Conservation (phyloP, 2,888 invertebrate genomes). For the Petrophora chlorosata region DNA sequence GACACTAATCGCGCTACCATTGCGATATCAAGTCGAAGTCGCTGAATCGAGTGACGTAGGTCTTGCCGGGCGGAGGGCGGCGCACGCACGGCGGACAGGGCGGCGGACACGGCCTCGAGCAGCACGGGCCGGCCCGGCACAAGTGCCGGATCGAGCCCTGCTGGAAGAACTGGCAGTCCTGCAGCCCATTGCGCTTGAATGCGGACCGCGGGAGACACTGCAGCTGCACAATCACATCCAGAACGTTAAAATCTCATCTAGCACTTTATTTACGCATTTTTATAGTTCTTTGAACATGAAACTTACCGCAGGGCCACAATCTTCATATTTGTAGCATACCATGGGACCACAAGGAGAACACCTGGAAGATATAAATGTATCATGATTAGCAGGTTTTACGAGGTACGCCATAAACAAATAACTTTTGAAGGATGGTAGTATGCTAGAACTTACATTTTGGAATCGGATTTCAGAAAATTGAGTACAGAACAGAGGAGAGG, state of each 20-base stretch:
- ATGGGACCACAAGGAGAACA: slow-evolving; percentile 78
- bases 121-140: slow-evolving; percentile 66
- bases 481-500: slow-evolving; percentile 35
- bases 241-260: slow-evolving; percentile 1
- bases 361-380: slow-evolving; percentile 44
- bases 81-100: slow-evolving; percentile 77
- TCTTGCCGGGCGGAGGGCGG: slow-evolving; percentile 75
- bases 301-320: slow-evolving; percentile 77
- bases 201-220: slow-evolving; percentile 79
- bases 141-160: slow-evolving; percentile 79
- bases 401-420: no score
- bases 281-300: no score
- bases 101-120: slow-evolving; percentile 67
- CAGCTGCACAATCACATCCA: slow-evolving; percentile 53
- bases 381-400: neutral
- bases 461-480: slow-evolving; percentile 6
- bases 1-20: slow-evolving; percentile 59
- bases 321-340: slow-evolving; percentile 81
- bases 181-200: slow-evolving; percentile 80
- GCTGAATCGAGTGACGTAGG: slow-evolving; percentile 77
- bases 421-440: neutral
- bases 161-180: slow-evolving; percentile 80
- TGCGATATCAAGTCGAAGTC: slow-evolving; percentile 77
- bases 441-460: slow-evolving; percentile 43
- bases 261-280: neutral